phyloP scores from a whole-genome alignment of 2,888 invertebrate genomes.

The Calliphora vomitoria region DNA sequence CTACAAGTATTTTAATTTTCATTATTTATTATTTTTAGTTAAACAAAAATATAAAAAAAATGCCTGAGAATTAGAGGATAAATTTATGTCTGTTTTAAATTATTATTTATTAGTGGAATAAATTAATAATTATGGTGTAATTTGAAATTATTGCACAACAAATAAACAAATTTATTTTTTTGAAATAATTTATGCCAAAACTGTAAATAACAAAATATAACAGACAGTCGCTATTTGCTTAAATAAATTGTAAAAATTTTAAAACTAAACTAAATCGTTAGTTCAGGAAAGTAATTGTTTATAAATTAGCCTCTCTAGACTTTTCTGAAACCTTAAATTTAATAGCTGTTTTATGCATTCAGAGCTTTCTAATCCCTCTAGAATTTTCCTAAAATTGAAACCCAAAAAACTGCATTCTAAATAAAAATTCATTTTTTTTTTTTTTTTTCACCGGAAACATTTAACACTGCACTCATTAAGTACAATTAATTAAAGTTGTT shows the following conservation, averaged over 20 bases:
- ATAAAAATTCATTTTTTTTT: no score
- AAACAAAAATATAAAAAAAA: not conserved
- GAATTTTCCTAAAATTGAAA: not conserved
- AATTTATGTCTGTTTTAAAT: not conserved
- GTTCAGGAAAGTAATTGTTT: no score
- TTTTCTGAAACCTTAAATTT: no score
- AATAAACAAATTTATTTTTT: not conserved
- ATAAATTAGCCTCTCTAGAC: no score
- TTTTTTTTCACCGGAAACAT: slow-evolving; percentile 35
- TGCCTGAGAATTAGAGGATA: not conserved
- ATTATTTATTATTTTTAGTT: slow-evolving; percentile 22
- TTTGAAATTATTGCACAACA: slow-evolving; percentile 19
- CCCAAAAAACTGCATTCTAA: not conserved
- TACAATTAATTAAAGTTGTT: slow-evolving; percentile 41
- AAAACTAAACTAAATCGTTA: no score
- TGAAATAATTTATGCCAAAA: slow-evolving; percentile 7
- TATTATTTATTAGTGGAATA: slow-evolving; percentile 4
- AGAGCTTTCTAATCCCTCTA: no score
- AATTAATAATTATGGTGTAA: slow-evolving; percentile 23
- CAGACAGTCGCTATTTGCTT: no score
- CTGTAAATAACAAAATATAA: no score
- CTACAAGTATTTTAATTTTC: not conserved
- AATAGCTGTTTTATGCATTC: no score
- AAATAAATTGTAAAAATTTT: no score
- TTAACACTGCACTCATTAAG: slow-evolving; percentile 31